A percentile compares a stretch with the other conserved stretches of the same genome.
phyloP scores from a whole-genome alignment of 2,888 invertebrate species.

The Thymelicus lineola region DNA sequence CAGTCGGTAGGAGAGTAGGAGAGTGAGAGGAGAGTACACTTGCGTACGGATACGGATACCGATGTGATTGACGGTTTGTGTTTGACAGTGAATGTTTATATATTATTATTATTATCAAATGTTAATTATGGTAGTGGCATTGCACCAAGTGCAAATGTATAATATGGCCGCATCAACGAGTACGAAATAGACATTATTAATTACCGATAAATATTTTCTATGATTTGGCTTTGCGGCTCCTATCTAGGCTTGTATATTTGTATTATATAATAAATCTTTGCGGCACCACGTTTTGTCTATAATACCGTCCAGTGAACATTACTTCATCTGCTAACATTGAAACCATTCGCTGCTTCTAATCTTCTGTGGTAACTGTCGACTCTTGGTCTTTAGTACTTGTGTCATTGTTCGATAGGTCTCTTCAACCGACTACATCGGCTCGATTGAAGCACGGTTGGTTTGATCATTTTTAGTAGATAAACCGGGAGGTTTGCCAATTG shows the following conservation, averaged over 20 bases:
- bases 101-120: constrained; percentile 50
- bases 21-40: constrained; percentile 21
- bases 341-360: constrained; percentile 27
- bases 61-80: constrained; percentile 71
- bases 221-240: constrained; percentile 59
- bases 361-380: constrained; percentile 14
- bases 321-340: constrained; percentile 55
- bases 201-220: constrained; percentile 58
- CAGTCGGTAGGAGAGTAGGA: not conserved
- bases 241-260: constrained; percentile 55
- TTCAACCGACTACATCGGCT: not conserved
- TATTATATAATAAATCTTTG: constrained; percentile 57
- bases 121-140: constrained; percentile 62
- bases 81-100: constrained; percentile 65
- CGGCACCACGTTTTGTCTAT: constrained; percentile 70
- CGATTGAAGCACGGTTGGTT: constrained; percentile 12
- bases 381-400: not conserved
- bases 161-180: constrained; percentile 72
- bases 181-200: constrained; percentile 55
- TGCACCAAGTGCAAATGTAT: constrained; percentile 79
- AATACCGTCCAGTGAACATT: constrained; percentile 80
- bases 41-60: constrained; percentile 42
- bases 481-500: constrained; percentile 41
- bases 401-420: not conserved
- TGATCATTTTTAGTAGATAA: not conserved